Evolutionary conservation across 1,140 invertebrate species (phyloP), one percentile per base, ranked within the genome.

Genomic region (Sycophaga agraensis): DNA sequence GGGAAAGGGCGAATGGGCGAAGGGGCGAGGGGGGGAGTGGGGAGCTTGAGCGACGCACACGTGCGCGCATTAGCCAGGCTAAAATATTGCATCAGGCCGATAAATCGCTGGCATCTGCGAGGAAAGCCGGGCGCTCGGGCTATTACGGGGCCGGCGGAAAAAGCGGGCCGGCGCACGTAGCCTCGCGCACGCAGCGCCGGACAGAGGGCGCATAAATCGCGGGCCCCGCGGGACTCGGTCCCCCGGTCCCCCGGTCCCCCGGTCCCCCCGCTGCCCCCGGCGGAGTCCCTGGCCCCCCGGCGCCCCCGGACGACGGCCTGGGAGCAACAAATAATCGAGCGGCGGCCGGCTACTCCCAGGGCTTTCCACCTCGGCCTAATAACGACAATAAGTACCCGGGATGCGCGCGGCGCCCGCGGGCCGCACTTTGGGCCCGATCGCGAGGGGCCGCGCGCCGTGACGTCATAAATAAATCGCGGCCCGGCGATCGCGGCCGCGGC

Each of bases 341-440:
- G 34, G 37, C n/a, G n/a, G n/a, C n/a, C n/a, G 24, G 19, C 31
- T 8, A 46, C 28, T 31, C 34, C n/a, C 22, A 45, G 45, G 21
- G 39, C 50, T 53, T 51, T 60, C 37, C 50, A 48, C 59, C 50
- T 53, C 34, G 31, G 39, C 21, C 40, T 61, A 61, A 61, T 61
- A 54, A 61, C 22, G 59, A 61, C 59, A 55, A 61, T 61, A 48
- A 61, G 59, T 61, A 61, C 48, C 50, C 12, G 19, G 4, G 1
- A 35, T 16, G 14, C 28, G 28, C 4, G 28, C 5, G 28, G 28
- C 28, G 4, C 11, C 28, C 11, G 28, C 28, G 4, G 28, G 28
- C 28, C 28, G 28, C 28, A 7, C 37, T 26, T 19, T 5, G 11
- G 16, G 3, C 35, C 49, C 34, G 19, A 50, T 14, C 48, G 16